Evolutionary conservation across 2,888 invertebrate species (phyloP).

Genomic region (Apamea epomidion): DNA sequence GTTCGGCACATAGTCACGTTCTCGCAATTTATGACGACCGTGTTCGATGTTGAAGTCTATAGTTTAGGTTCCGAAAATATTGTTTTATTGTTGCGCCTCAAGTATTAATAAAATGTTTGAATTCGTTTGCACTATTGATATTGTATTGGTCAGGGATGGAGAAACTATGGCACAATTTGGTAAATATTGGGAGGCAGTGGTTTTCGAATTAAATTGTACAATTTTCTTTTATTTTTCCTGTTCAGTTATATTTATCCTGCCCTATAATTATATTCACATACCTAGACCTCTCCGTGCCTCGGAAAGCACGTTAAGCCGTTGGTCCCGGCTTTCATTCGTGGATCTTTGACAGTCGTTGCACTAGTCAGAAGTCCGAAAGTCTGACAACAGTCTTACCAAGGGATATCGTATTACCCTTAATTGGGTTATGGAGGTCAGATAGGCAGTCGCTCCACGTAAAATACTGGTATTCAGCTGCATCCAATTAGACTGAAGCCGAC

Average conservation of each 20-base stretch:
- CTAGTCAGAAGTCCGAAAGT: too few species aligned
- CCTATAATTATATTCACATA: too few species aligned
- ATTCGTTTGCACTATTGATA: conserved; percentile 6
- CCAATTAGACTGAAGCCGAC: too few species aligned
- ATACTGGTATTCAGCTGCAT: too few species aligned
- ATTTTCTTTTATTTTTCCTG: neutral
- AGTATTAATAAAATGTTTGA: conserved; percentile 36
- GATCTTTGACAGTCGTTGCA: too few species aligned
- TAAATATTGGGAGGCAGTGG: neutral
- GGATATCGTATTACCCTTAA: too few species aligned
- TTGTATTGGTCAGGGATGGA: neutral
- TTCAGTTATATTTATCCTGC: neutral
- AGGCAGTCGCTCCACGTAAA: too few species aligned
- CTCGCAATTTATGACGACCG: conserved; percentile 46
- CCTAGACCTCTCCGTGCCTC: too few species aligned
- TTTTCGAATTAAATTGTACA: neutral
- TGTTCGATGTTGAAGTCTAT: conserved; percentile 38
- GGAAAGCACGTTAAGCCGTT: too few species aligned
- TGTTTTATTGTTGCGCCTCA: conserved; percentile 36
- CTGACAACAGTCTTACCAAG: too few species aligned
- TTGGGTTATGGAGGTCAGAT: too few species aligned
- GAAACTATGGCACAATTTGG: neutral
- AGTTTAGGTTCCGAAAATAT: conserved; percentile 39
- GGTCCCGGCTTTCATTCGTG: too few species aligned
- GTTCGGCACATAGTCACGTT: conserved; percentile 50